Conservation (phyloP, 2,888 invertebrate species). For the Hyposoter didymator region DNA sequence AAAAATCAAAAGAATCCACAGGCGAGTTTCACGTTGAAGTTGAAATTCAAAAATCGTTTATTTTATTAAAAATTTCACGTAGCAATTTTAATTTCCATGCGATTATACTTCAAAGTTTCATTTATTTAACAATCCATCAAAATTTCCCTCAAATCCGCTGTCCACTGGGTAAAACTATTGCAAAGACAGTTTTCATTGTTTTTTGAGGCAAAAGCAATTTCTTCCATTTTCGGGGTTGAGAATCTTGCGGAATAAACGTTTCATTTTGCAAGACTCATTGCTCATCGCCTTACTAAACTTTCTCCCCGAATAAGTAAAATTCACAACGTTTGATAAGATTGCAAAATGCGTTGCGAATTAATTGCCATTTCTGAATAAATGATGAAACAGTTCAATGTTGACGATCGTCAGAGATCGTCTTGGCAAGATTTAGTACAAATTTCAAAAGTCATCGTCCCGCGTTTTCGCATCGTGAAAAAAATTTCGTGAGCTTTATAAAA, state of each 20-base stretch:
- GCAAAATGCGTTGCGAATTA: conserved; percentile 4
- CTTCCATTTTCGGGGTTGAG: conserved; percentile 5
- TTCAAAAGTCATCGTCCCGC: neutral
- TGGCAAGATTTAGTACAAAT: neutral
- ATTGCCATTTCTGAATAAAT: neutral
- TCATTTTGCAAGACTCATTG: neutral
- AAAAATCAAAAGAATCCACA: too few relatives aligned
- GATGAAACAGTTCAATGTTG: neutral
- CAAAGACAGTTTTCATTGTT: neutral
- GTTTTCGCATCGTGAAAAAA: neutral
- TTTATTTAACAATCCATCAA: neutral
- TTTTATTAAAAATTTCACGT: too few relatives aligned
- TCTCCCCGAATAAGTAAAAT: conserved; percentile 43
- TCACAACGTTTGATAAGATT: neutral
- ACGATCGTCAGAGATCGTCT: neutral
- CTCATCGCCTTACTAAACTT: conserved; percentile 11
- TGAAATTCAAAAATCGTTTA: too few relatives aligned
- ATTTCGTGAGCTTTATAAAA: too few relatives aligned
- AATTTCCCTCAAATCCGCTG: neutral
- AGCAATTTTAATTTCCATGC: neutral
- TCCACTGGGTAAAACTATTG: neutral
- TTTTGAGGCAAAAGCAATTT: conserved; percentile 3
- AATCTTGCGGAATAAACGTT: conserved; percentile 1
- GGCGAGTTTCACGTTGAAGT: too few relatives aligned
- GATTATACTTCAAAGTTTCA: neutral